Conservation (phyloP, 2,888 invertebrate species). For the Colletes collaris region DNA sequence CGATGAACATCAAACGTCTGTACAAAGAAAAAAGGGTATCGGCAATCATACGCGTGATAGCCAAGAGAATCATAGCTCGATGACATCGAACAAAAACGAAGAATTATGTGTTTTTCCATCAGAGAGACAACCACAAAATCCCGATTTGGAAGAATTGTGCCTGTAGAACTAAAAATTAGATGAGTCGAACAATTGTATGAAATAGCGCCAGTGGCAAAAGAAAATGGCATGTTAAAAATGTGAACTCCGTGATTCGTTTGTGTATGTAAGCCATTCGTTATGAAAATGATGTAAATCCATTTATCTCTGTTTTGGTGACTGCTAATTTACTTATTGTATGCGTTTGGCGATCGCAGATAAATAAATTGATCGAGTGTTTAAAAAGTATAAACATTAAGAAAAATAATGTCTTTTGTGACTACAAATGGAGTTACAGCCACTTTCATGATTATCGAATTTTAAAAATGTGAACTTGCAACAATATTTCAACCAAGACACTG, state of each 20-base stretch:
- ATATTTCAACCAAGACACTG: too few species aligned
- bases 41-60: slow-evolving; percentile 59
- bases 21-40: slow-evolving; percentile 56
- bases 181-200: neutral
- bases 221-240: neutral
- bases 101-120: slow-evolving; percentile 72
- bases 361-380: too few species aligned
- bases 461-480: too few species aligned
- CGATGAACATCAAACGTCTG: slow-evolving; percentile 51
- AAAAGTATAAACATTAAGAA: too few species aligned
- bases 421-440: too few species aligned
- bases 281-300: too few species aligned
- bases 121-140: slow-evolving; percentile 58
- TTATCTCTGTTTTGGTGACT: too few species aligned
- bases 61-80: slow-evolving; percentile 55
- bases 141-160: slow-evolving; percentile 68
- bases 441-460: too few species aligned
- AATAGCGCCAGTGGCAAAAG: neutral
- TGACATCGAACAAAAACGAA: slow-evolving; percentile 48
- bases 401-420: too few species aligned
- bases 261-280: neutral
- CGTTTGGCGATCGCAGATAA: too few species aligned
- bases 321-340: too few species aligned
- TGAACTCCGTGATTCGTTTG: neutral
- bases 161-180: slow-evolving; percentile 47